phyloP scores from a whole-genome alignment of 2,888 invertebrate species.

The Cephus rjabovi region DNA sequence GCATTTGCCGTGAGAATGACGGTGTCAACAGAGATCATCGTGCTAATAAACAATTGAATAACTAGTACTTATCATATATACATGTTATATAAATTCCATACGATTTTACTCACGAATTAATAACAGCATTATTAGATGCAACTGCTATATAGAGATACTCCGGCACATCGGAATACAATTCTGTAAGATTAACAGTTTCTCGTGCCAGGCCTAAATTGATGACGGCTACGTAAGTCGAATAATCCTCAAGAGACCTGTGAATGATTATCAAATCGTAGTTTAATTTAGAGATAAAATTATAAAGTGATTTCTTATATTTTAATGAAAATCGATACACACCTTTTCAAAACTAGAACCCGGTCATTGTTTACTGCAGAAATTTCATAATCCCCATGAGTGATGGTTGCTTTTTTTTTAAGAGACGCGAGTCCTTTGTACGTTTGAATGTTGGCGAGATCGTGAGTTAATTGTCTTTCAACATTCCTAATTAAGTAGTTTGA shows the following conservation, averaged over 20 bases:
- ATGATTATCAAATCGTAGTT: background rate
- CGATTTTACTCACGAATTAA: conserved; percentile 21
- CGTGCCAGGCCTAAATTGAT: conserved; percentile 41
- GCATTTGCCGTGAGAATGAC: conserved; percentile 16
- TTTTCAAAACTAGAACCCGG: conserved; percentile 43
- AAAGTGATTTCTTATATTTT: background rate
- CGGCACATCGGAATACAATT: conserved; percentile 39
- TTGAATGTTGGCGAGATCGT: conserved; percentile 38
- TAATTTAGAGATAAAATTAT: background rate
- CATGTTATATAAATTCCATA: background rate
- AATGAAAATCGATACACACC: conserved; percentile 31
- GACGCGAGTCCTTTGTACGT: conserved; percentile 41
- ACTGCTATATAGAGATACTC: conserved; percentile 37
- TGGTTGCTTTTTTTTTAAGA: conserved; percentile 45
- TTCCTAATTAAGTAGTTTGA: conserved; percentile 40
- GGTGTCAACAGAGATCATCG: background rate
- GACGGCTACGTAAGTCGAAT: conserved; percentile 41
- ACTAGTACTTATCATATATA: background rate
- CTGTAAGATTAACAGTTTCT: conserved; percentile 41
- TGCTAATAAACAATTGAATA: conserved; percentile 4
- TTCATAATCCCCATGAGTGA: conserved; percentile 44
- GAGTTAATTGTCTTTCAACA: conserved; percentile 36
- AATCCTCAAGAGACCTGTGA: conserved; percentile 37
- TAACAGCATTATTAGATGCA: conserved; percentile 43
- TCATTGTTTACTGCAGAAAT: conserved; percentile 43